Conservation (phyloP, 1,140 invertebrate genomes). For the Ganaspis sp. region DNA sequence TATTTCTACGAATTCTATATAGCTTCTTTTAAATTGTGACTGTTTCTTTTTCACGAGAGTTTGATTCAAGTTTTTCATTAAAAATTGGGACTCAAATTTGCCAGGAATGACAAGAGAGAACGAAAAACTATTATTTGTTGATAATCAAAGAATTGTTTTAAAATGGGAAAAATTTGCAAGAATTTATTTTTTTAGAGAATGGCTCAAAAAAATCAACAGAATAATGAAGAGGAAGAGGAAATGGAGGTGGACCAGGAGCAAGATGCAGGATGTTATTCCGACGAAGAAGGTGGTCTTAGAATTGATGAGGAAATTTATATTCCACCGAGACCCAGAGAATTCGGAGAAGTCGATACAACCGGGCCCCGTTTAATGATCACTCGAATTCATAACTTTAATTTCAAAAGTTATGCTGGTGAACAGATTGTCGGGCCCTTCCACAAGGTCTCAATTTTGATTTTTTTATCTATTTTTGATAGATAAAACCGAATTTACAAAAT, state of each 20-base stretch:
- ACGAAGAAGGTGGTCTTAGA: constrained; percentile 80
- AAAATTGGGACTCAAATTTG: too few species aligned
- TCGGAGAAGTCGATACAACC: constrained; percentile 80
- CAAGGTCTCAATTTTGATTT: constrained; percentile 77
- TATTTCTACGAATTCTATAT: too few species aligned
- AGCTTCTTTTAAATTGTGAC: too few species aligned
- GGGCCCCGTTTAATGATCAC: constrained; percentile 93
- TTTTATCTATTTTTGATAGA: too few species aligned
- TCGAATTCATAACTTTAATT: constrained; percentile 95
- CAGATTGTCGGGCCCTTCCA: constrained; percentile 90
- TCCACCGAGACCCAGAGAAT: constrained; percentile 86
- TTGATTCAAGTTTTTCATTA: too few species aligned
- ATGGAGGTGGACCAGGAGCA: constrained; percentile 59
- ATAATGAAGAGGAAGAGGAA: constrained; percentile 46
- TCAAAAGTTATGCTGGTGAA: constrained; percentile 97
- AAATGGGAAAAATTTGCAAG: too few species aligned
- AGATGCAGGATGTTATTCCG: constrained; percentile 75
- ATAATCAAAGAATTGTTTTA: too few species aligned
- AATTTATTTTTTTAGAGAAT: constrained; percentile 36
- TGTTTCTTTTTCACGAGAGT: too few species aligned
- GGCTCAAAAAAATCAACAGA: constrained; percentile 44
- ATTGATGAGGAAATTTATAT: constrained; percentile 91
- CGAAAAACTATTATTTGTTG: too few species aligned
- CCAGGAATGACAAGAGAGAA: too few species aligned
- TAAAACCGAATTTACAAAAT: too few species aligned